Conservation (phyloP, 2,113 vertebrate genomes). For the Ranitomeya variabilis region DNA sequence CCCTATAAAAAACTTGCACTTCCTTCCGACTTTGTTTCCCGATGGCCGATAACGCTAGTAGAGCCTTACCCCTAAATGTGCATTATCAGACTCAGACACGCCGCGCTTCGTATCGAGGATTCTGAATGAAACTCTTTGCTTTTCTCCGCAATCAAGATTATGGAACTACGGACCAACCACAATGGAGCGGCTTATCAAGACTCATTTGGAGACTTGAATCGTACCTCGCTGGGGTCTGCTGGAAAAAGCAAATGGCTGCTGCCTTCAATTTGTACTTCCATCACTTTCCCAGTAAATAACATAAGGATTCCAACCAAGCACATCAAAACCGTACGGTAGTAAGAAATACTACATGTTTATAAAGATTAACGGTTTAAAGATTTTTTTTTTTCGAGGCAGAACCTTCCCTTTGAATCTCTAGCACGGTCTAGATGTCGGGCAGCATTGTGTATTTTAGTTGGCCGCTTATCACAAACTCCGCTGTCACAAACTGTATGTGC, state of each 20-base stretch:
- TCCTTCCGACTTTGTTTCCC: neutral
- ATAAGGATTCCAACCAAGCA: neutral
- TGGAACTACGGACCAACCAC: neutral
- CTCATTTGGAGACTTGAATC: conserved; percentile 44
- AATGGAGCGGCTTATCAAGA: neutral
- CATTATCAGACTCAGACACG: conserved; percentile 29
- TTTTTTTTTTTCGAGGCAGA: neutral
- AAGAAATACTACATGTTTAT: conserved; percentile 28
- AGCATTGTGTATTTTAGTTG: neutral
- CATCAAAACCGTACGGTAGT: neutral
- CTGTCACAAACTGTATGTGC: neutral
- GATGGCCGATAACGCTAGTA: neutral
- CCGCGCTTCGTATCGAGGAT: conserved; percentile 11
- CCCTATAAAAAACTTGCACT: neutral
- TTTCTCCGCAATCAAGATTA: conserved; percentile 30
- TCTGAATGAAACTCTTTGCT: conserved; percentile 18
- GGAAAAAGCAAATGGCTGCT: conserved; percentile 28
- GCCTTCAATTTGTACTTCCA: conserved; percentile 41
- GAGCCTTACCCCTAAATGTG: neutral
- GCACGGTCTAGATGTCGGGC: neutral
- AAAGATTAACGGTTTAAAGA: conserved; percentile 19
- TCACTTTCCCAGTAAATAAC: conserved; percentile 14
- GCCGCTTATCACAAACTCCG: neutral
- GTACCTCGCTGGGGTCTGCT: conserved; percentile 13
- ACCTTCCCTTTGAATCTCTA: conserved; percentile 33